A percentile compares a stretch with the other conserved stretches of the same genome.
These are phyloP conservation scores for Quiscalus mexicanus DNA, from an alignment of 2,113 vertebrate species.

Conservation along the genomic window DNA sequence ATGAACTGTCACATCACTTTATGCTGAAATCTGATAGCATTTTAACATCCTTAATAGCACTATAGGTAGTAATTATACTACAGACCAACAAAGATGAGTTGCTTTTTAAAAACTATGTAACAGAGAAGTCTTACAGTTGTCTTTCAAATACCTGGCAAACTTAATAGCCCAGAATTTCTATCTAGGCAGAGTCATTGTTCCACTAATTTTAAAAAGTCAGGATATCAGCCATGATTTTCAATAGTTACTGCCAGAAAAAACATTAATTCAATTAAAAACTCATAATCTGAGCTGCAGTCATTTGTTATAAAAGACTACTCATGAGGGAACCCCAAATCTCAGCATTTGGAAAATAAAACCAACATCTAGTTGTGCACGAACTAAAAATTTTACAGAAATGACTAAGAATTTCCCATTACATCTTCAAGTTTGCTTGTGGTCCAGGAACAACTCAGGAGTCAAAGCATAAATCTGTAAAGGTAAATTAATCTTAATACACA, in stretches of 20 bases:
- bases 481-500: neutral
- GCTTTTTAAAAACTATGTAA: neutral
- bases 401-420: neutral
- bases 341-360: neutral
- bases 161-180: neutral
- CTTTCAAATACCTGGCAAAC: neutral
- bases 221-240: neutral
- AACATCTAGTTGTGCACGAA: neutral
- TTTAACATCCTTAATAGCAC: neutral
- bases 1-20: neutral
- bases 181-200: neutral
- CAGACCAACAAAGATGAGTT: neutral
- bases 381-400: neutral
- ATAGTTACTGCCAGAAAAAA: neutral
- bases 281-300: neutral
- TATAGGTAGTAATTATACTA: neutral
- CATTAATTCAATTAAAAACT: neutral
- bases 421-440: neutral
- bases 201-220: neutral
- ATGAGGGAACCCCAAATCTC: neutral
- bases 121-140: neutral
- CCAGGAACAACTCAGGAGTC: neutral
- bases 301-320: neutral
- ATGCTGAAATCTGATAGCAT: neutral
- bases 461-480: neutral